Base-by-base conservation (phyloP, 1,140 invertebrate genomes). In the Diorhabda carinulata region DNA sequence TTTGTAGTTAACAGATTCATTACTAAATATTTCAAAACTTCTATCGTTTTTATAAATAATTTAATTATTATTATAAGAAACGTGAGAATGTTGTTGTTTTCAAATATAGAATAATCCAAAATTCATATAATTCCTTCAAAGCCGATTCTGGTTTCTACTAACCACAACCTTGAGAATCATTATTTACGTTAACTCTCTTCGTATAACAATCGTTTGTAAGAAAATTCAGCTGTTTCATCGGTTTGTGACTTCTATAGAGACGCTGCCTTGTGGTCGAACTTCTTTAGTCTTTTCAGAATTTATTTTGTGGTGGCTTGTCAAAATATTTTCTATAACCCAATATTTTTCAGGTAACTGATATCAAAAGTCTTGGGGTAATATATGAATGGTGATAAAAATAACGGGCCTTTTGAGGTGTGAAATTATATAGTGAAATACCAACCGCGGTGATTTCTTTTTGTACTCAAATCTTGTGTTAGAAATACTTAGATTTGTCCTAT, bases 181-280 rank as follows among this genome's bases (percentile, higher is more conserved):
- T 52, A 52, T 52, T 52, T 52, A 52, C n/a, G 47, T 52, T 52
- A 52, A 52, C 47, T 52, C n/a, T 52, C 47, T 52, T 52, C n/a
- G 47, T 6, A 52, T 52, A 52, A 52, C 47, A 52, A 52, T 52
- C 47, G 47, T 52, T 52, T 52, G 47, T 8, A 25, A 52, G n/a
- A 52, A 8, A 3, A 52, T 52, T 52, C 47, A 52, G 47, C 47
- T 52, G 47, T 52, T 6, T n/a, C n/a, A 52, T 52, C 6, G 25
- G 25, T 25, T 25, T 25, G 25, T 25, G 25, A 25, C 25, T 25
- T 25, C 25, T 25, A 25, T 25, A 25, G 25, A 52, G 47, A 8
- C 47, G 47, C 47, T 52, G 6, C 47, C 47, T 52, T 52, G 47
- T n/a, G 47, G 47, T 52, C 6, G 6, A n/a, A 8, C 47, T n/a